These are phyloP conservation scores for Sclerurus mexicanus DNA, from an alignment of 2,113 vertebrate genomes.

Conservation along the genomic window DNA sequence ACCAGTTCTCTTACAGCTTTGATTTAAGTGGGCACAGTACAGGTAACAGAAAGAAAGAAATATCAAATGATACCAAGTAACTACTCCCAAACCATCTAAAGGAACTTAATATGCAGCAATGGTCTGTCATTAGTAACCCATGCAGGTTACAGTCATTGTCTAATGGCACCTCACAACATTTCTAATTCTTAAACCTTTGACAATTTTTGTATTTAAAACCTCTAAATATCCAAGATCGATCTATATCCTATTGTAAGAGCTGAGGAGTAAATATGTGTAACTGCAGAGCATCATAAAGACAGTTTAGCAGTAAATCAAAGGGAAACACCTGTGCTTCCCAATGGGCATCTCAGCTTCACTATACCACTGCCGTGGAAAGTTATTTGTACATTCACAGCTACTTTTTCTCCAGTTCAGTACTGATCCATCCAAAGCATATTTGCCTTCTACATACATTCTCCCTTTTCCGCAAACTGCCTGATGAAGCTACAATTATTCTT, in stretches of 20 bases:
- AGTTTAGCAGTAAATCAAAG: neutral
- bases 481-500: neutral
- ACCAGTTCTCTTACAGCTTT: neutral
- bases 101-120: neutral
- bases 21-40: neutral
- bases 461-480: neutral
- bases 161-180: neutral
- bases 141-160: neutral
- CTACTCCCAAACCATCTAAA: neutral
- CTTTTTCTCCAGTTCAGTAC: neutral
- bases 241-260: neutral
- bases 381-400: neutral
- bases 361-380: neutral
- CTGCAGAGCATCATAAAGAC: neutral
- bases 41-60: neutral
- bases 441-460: accelerated
- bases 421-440: neutral
- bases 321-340: neutral
- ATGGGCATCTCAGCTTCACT: neutral
- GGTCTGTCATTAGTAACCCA: neutral
- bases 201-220: neutral
- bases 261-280: neutral
- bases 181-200: neutral
- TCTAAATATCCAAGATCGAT: neutral
- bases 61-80: neutral